These are phyloP conservation scores for Callyntrura guangdongensis DNA, from an alignment of 2,888 invertebrate species.

Conservation along the genomic window DNA sequence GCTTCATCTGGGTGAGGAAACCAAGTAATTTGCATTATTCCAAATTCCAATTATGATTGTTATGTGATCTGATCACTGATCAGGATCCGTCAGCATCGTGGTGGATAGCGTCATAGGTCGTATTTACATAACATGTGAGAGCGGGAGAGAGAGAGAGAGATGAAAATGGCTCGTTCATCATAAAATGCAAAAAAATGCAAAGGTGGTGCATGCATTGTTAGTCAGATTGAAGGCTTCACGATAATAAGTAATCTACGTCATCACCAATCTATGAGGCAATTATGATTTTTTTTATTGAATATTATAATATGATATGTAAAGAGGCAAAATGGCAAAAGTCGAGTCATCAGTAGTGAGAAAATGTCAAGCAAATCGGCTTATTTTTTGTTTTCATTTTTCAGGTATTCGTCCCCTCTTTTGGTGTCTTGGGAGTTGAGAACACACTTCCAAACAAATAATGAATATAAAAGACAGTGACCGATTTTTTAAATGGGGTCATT, in stretches of 20 bases:
- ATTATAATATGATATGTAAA: background rate
- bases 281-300: background rate
- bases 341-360: background rate
- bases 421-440: background rate
- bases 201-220: background rate
- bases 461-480: background rate
- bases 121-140: no score
- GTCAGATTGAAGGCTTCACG: background rate
- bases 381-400: background rate
- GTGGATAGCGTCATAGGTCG: no score
- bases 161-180: no score
- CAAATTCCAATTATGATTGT: slow-evolving; percentile 12
- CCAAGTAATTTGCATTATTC: background rate
- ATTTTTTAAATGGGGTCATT: no score
- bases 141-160: no score
- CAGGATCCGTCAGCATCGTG: no score
- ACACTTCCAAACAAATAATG: no score
- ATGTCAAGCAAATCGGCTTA: slow-evolving; percentile 29
- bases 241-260: slow-evolving; percentile 2
- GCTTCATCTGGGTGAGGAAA: slow-evolving; percentile 17
- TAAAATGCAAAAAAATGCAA: background rate
- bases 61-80: slow-evolving; percentile 16
- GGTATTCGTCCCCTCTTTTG: background rate
- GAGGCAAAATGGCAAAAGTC: background rate
- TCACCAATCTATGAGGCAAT: background rate